Evolutionary conservation across 2,888 invertebrate species (phyloP), one percentile per base, ranked within the genome.

Genomic region (Galerucella pusilla): DNA sequence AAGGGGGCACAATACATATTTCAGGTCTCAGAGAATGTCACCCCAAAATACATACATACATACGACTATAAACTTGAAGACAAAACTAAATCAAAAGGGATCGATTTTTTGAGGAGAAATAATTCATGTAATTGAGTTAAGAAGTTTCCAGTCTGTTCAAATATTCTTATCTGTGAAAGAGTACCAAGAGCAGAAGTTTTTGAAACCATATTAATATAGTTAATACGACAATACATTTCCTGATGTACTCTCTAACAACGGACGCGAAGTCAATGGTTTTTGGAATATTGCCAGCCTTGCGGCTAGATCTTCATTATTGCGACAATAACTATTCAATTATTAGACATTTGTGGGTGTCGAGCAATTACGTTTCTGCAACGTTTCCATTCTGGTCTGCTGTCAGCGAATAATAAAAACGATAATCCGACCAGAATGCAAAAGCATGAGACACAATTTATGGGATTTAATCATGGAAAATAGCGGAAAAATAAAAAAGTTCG

Each of bases 311-410:
- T 70, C 77, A 77, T 80, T 80, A 79, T 80, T 80, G 80, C 78
- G 79, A 78, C 80, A 80, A 81, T 81, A 81, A 82, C 81, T 81
- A 81, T 83, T 80, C 81, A 80, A 83, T 83, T 82, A 81, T 81
- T 80, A 79, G 80, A 77, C 76, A 72, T 76, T 79, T 78, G 80
- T 75, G 77, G 77, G 76, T 78, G 80, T 78, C 75, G 75, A 74
- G 77, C 75, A 77, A 78, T 78, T 78, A 78, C 74, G 74, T 60
- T 61, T 70, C 68, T 77, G 75, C 69, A 68, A 66, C 74, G 74
- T 77, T 73, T 72, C 68, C 77, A 73, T 72, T 73, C 69, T 69
- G 74, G 46, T 69, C 49, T 59, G 60, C 25, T 75, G 77, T 75
- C 74, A 71, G 77, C 74, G 65, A 71, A 72, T 61, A 75, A 73